Percentiles rank a stretch among this genome's conserved stretches.
Conservation (phyloP, 92 coral and sea anemone genomes). For the Ricordea florida region DNA sequence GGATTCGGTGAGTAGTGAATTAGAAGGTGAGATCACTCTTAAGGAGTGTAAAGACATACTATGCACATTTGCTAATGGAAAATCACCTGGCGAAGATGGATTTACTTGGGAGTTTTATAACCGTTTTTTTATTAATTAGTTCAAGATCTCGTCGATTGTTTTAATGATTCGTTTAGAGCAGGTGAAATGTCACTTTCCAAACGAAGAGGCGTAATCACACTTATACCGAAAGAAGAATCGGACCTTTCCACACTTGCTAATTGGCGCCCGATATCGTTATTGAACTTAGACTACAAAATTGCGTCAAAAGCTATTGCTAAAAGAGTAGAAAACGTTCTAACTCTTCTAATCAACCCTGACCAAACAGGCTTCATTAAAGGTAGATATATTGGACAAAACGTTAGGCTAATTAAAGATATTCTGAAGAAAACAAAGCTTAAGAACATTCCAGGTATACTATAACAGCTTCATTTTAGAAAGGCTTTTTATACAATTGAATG, state of each 20-base stretch:
- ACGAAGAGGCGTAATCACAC: background rate
- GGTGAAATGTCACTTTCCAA: background rate
- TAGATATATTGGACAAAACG: background rate
- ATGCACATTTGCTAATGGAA: no score
- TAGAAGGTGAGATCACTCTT: background rate
- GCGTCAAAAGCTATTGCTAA: background rate
- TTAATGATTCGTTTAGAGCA: no score
- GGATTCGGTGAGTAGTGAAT: background rate
- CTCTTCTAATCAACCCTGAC: background rate
- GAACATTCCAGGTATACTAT: background rate
- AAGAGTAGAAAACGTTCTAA: background rate
- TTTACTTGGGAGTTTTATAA: background rate
- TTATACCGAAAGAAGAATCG: background rate
- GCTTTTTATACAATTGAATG: background rate
- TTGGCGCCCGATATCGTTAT: no score
- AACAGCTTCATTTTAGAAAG: background rate
- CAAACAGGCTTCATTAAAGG: background rate
- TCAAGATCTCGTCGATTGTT: background rate
- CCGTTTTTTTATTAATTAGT: background rate
- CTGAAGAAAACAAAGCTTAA: slow-evolving; percentile 1
- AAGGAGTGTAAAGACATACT: background rate
- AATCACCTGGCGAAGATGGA: background rate
- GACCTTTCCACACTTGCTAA: background rate
- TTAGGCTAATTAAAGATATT: no score
- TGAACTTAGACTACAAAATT: background rate